phyloP scores from a whole-genome alignment of 2,888 invertebrate genomes.

The Caenorhabditis drosophilae region DNA sequence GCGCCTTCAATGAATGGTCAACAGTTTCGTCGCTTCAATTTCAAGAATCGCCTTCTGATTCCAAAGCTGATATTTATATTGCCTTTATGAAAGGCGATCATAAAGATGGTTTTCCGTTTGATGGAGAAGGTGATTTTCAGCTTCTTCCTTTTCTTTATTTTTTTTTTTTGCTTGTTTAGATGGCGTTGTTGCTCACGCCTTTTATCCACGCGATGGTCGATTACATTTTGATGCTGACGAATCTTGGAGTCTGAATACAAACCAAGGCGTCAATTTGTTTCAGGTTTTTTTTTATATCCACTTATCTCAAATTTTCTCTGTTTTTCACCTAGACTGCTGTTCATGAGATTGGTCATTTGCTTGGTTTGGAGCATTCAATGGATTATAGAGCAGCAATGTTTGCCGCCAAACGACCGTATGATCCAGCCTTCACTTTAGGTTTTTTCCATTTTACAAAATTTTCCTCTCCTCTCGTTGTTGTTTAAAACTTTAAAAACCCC shows the following conservation, averaged over 20 bases:
- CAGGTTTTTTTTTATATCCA: conserved; percentile 34
- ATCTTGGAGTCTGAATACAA: conserved; percentile 62
- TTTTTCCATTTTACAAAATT: conserved; percentile 6
- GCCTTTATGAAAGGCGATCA: conserved; percentile 62
- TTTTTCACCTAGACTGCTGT: conserved; percentile 68
- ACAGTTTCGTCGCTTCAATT: conserved; percentile 54
- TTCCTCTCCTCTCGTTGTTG: conserved; percentile 7
- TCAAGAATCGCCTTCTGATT: conserved; percentile 28
- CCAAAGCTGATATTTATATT: conserved; percentile 48
- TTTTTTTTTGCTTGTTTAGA: conserved; percentile 41
- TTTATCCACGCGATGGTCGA: conserved; percentile 65
- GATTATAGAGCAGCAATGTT: conserved; percentile 73
- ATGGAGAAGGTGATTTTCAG: conserved; percentile 54
- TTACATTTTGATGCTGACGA: conserved; percentile 68
- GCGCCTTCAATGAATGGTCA: conserved; percentile 65
- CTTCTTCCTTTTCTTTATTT: conserved; percentile 1
- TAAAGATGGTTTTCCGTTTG: conserved; percentile 63
- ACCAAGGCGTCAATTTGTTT: conserved; percentile 63
- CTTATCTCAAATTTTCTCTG: neutral
- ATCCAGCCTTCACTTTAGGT: conserved; percentile 45
- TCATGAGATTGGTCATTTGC: conserved; percentile 78
- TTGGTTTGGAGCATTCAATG: conserved; percentile 93
- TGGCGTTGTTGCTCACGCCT: conserved; percentile 66
- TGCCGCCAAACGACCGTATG: conserved; percentile 51
- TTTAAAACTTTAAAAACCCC: neutral